Base-by-base conservation (phyloP, 2,888 invertebrate species). In the Lepidochrysops patricia region DNA sequence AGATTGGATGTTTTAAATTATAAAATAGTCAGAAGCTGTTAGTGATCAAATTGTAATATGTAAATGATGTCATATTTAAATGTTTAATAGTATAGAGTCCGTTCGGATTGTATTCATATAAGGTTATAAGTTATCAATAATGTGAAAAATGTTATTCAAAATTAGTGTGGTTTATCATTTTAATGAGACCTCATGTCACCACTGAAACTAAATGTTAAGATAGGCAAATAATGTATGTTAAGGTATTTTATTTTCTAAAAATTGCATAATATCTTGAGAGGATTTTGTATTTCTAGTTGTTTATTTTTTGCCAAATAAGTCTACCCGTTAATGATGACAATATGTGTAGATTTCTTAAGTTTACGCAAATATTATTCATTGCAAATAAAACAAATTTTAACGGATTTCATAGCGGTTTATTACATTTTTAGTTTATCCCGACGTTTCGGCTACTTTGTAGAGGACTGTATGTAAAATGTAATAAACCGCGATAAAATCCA, bases 121-220 rank as follows among this genome's bases (percentile, higher is more conserved):
- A 54, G 32, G 54, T 32, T 52, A 29, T 52, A 52, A 52, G 52
- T 52, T 29, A 27, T 19, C 32, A 54, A 54, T 19, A 19, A 19
- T 52, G 13, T 54, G 54, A 54, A 54, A 29, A 32, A 2, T 29
- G 9, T 54, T 54, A 54, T 32, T 29, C 54, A 15, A 29, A 43
- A 54, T 54, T 54, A 54, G 54, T 54, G 19, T 4, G 54, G 54
- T 4, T 32, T 19, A 54, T 32, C 32, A 52, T 54, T 54, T 52
- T 52, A 52, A 27, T 27, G 52, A 50, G 27, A 27, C 52, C 12
- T 54, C 19, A 54, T 19, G 29, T 52, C 9, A 29, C 9, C 4
- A 29, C 27, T 52, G 29, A 29, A 37, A 19, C 19, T 43, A 43
- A 43, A 43, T 43, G 15, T 43, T 43, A 23, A 43, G 19, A 43